Conservation (phyloP, 2,113 vertebrate species). For the Psittacara wagleri region DNA sequence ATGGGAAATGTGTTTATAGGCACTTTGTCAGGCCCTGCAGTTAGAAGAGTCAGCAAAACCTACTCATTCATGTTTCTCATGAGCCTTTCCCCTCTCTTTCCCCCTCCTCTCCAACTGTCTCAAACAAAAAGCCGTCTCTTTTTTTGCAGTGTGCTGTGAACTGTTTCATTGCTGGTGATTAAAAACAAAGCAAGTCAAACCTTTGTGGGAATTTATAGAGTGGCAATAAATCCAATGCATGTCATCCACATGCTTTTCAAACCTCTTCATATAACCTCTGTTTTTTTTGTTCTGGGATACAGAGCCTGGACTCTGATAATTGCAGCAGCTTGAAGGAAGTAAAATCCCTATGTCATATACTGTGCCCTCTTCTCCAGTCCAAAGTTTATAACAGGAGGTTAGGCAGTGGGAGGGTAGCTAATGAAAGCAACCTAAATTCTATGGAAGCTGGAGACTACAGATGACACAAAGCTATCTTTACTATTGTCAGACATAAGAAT, state of each 20-base stretch:
- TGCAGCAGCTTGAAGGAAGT: background rate
- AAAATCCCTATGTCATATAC: background rate
- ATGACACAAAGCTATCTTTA: background rate
- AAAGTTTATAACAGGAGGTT: background rate
- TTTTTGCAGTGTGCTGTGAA: conserved; percentile 45
- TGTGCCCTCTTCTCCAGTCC: background rate
- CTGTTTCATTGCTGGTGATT: conserved; percentile 53
- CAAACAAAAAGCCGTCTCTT: conserved; percentile 38
- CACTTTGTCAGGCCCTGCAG: conserved; percentile 19
- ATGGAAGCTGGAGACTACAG: background rate
- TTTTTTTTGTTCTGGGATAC: background rate
- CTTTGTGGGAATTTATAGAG: conserved; percentile 32
- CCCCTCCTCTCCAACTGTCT: background rate
- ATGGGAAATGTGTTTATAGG: conserved; percentile 55
- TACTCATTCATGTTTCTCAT: conserved; percentile 53
- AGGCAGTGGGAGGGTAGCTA: background rate
- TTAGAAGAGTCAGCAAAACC: conserved; percentile 57
- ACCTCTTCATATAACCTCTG: background rate
- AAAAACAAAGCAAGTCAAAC: conserved; percentile 47
- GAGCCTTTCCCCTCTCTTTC: background rate
- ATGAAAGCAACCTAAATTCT: background rate
- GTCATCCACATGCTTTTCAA: conserved; percentile 26
- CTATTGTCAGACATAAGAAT: background rate
- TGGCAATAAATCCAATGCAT: conserved; percentile 11
- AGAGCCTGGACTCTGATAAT: background rate